Base-by-base conservation (phyloP, 2,113 vertebrate genomes). In the Crocuta crocuta region DNA sequence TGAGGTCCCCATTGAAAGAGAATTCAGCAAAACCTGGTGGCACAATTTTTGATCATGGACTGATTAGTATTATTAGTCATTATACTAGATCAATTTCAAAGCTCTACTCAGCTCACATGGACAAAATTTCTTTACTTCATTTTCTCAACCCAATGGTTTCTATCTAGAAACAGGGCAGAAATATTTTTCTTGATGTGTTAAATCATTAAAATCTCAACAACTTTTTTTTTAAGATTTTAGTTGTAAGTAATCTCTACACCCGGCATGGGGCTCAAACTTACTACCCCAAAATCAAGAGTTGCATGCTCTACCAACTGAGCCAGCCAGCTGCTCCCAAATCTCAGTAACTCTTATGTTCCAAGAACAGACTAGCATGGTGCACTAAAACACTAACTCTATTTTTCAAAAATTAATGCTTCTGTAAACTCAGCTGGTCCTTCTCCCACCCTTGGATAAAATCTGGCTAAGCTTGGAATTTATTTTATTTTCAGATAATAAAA, bases 321-420 rank as follows among this genome's bases (percentile, higher is more conserved):
- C 73, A 76, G 45, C 15, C 73, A 76, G 73, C 7, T 45, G 43
- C 43, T 39, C 73, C 73, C 3, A 17, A 76, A 93, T 58, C 48
- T 4, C 10, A 50, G 33, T 86, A 94, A 86, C n/a, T 61, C 19
- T 91, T 91, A 33, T 13, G 4, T 95, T 96, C 63, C 58, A 73
- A 82, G 26, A 96, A 85, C 28, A 91, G 48, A 73, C 23, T 71
- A 39, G 33, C 61, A 53, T 33, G 31, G 55, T 74, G 24, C 55
- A 82, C 8, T 35, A 1, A 70, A 66, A 74, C 78, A 31, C 50
- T 26, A 88, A 88, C 21, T 74, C 10, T 83, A 7, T 53, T 80
- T 84, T 84, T 74, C 58, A 89, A 81, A 79, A 89, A 71, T 87
- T 50, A 74, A 63, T 78, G 58, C 17, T 81, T 87, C 79, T 93